phyloP scores from a whole-genome alignment of 2,888 invertebrate genomes.

The Deroplatys truncata region DNA sequence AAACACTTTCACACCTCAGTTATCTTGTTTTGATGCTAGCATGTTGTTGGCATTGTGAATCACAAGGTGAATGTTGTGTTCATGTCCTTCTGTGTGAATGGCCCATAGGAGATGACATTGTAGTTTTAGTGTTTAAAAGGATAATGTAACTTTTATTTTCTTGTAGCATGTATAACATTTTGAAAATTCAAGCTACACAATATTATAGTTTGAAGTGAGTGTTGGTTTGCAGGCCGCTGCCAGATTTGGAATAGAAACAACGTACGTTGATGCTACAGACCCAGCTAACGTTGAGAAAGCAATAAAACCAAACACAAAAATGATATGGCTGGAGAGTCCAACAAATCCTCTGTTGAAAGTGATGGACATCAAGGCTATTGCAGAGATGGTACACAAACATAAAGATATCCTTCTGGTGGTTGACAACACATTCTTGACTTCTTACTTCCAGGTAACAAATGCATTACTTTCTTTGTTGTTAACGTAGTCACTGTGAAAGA shows the following conservation, averaged over 20 bases:
- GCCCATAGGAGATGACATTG: no score
- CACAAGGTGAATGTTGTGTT: no score
- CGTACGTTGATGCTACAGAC: slow-evolving; percentile 75
- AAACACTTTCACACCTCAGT: no score
- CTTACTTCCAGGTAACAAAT: slow-evolving; percentile 67
- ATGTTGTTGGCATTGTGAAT: no score
- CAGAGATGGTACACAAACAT: slow-evolving; percentile 56
- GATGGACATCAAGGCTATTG: slow-evolving; percentile 74
- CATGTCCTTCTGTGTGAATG: no score
- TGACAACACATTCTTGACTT: slow-evolving; percentile 91
- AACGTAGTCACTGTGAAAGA: no score
- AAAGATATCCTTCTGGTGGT: slow-evolving; percentile 67
- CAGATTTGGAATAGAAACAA: slow-evolving; percentile 67
- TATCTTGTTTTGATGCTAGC: no score
- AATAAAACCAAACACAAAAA: slow-evolving; percentile 36
- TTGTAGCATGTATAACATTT: not conserved
- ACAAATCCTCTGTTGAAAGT: slow-evolving; percentile 93
- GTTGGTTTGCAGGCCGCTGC: slow-evolving; percentile 29
- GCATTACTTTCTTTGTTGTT: no score
- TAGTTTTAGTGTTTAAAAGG: no score
- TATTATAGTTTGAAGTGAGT: no score
- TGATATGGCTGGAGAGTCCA: slow-evolving; percentile 91
- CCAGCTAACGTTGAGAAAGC: slow-evolving; percentile 60
- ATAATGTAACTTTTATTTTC: no score
- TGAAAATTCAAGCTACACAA: no score